Conservation (phyloP, 2,113 vertebrate species). For the Pygoscelis antarcticus region DNA sequence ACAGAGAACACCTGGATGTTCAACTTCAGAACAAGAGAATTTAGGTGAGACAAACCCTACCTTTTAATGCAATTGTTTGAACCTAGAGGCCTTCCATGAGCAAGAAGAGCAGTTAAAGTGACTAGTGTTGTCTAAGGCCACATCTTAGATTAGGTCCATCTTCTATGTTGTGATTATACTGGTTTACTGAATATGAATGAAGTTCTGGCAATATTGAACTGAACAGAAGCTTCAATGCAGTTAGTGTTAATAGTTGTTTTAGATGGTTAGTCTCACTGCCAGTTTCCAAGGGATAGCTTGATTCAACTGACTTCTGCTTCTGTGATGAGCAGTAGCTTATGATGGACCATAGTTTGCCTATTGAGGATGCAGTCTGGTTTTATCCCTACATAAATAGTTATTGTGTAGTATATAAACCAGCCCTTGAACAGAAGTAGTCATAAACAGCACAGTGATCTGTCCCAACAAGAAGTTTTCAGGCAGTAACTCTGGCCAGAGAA, state of each 20-base stretch:
- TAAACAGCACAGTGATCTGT: neutral
- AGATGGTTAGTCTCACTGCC: neutral
- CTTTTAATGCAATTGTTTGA: neutral
- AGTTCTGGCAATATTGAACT: neutral
- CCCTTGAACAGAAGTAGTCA: neutral
- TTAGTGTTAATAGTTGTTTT: neutral
- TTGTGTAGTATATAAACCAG: neutral
- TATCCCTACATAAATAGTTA: neutral
- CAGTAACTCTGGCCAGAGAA: neutral
- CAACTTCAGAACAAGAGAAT: neutral
- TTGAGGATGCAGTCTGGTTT: neutral
- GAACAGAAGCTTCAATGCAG: neutral
- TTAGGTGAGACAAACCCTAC: neutral
- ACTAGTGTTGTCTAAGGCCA: neutral
- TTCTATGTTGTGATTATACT: neutral
- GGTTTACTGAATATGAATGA: neutral
- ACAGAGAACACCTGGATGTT: neutral
- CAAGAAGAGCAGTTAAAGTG: neutral
- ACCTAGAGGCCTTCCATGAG: neutral
- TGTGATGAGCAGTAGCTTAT: neutral
- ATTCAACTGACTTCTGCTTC: neutral
- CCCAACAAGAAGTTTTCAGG: neutral
- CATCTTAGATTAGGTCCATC: neutral
- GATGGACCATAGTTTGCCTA: neutral
- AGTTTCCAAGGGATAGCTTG: neutral